Evolutionary conservation across 1,140 invertebrate genomes (phyloP), one percentile per base, ranked within the genome.

Genomic region (Rhizoglyphus robini): DNA sequence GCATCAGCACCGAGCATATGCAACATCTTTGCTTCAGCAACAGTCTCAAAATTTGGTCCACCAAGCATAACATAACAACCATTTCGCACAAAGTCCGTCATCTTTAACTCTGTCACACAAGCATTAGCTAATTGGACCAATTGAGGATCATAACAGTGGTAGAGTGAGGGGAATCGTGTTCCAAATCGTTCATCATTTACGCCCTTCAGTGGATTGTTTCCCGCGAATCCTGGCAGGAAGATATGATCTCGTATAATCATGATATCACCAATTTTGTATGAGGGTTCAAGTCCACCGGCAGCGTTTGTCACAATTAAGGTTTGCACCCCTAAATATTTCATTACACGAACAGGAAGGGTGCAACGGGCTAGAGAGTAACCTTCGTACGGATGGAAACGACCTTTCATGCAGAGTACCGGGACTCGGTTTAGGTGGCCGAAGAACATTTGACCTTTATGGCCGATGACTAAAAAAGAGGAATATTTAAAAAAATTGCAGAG

Each of bases 241-340:
- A 98, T 85, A 73, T 98, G 95, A 77, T 98, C 94, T 72, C 89
- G 91, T 61, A 98, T 86, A 25, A 97, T 79, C 92, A 97, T 96
- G 25, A 97, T 84, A 75, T 98, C 94, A 4, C 94, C 94, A n/a
- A 90, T 86, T 70, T 86, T 85, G 75, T 83, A 96, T 4, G 80
- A 79, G 0, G 83, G 80, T 75, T 96, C 96, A 8, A 97, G 76
- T 60, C 90, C 92, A 11, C 95, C 95, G 1, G 92, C 91, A 1
- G 94, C 94, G 76, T 97, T 97, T 0, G 93, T 96, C 1, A 89
- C 84, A 65, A 97, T 85, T 49, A 97, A 74, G 63, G 87, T 84
- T 61, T 85, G 84, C 0, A 94, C 84, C 0, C 93, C 94, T 41
- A 95, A 78, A 23, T 95, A 77, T 75, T 94, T 93, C 88, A 97